These are phyloP conservation scores for Caenorhabditis sp. DNA, from an alignment of 2,888 invertebrate genomes.

Conservation along the genomic window DNA sequence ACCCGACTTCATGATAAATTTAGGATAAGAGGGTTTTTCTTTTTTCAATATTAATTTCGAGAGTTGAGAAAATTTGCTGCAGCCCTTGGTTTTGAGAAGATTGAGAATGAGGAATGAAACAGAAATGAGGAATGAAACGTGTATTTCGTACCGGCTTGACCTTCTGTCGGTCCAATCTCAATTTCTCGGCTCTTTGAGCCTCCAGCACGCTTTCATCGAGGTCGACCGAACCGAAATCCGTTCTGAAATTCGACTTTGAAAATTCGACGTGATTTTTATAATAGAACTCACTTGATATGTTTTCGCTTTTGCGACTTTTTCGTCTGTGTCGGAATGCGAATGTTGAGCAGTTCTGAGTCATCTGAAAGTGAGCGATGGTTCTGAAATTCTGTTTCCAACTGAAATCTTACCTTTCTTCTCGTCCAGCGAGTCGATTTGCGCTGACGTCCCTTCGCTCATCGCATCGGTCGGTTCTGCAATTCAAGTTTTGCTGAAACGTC, in stretches of 20 bases:
- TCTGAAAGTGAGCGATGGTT: not conserved
- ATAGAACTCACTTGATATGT: slow-evolving; percentile 48
- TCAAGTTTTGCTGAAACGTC: not conserved
- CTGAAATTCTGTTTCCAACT: not conserved
- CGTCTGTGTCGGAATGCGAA: slow-evolving; percentile 57
- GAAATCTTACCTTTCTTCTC: not conserved
- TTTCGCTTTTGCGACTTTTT: slow-evolving; percentile 61
- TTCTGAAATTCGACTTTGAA: slow-evolving; percentile 58
- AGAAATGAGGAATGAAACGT: no score
- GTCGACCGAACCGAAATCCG: slow-evolving; percentile 54
- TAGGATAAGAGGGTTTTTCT: no score
- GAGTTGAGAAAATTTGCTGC: no score
- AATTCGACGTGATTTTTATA: not conserved
- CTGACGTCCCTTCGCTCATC: slow-evolving; percentile 23
- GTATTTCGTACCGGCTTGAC: slow-evolving; percentile 20
- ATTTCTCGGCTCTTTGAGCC: slow-evolving; percentile 66
- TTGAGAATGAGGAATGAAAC: no score
- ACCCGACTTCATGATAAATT: no score
- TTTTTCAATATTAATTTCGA: no score
- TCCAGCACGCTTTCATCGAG: slow-evolving; percentile 45
- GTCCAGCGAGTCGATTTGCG: not conserved
- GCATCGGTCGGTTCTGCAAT: not conserved
- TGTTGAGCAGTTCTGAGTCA: slow-evolving; percentile 40
- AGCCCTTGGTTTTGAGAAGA: no score
- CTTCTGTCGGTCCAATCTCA: slow-evolving; percentile 68